phyloP scores from a whole-genome alignment of 1,140 invertebrate species.

The Eufriesea mexicana region DNA sequence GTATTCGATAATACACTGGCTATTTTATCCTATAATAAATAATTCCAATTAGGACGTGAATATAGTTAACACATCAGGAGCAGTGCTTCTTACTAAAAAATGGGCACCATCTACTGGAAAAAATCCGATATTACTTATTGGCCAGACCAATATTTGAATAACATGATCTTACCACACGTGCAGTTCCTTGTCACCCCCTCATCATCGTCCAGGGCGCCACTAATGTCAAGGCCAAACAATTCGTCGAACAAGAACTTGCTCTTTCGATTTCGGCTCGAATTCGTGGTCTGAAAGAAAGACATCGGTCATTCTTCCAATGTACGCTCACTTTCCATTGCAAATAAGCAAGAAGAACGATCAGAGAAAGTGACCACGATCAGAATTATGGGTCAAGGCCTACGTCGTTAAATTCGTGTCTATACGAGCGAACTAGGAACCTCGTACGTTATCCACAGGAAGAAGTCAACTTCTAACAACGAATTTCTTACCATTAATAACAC shows the following conservation, averaged over 20 bases:
- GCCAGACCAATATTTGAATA: not conserved
- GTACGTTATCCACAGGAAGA: conserved; percentile 26
- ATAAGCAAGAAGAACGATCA: conserved; percentile 50
- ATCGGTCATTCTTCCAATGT: conserved; percentile 25
- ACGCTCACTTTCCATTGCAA: conserved; percentile 65
- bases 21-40: too few species aligned
- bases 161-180: conserved; percentile 83
- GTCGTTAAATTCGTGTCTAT: conserved; percentile 56
- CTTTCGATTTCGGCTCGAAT: conserved; percentile 76
- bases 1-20: too few species aligned
- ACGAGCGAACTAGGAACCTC: conserved; percentile 48
- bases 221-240: conserved; percentile 83
- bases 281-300: conserved; percentile 64
- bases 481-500: too few species aligned
- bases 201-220: conserved; percentile 79
- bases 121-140: too few species aligned
- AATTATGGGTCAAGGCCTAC: conserved; percentile 74
- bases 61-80: too few species aligned
- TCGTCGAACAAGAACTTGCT: conserved; percentile 86
- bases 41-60: too few species aligned
- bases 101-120: too few species aligned
- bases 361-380: conserved; percentile 72
- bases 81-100: too few species aligned
- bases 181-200: conserved; percentile 83
- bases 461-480: conserved; percentile 6